A percentile compares a stretch with the other conserved stretches of the same genome.
Conservation (phyloP, 2,888 invertebrate genomes). For the Sympetrum striolatum region DNA sequence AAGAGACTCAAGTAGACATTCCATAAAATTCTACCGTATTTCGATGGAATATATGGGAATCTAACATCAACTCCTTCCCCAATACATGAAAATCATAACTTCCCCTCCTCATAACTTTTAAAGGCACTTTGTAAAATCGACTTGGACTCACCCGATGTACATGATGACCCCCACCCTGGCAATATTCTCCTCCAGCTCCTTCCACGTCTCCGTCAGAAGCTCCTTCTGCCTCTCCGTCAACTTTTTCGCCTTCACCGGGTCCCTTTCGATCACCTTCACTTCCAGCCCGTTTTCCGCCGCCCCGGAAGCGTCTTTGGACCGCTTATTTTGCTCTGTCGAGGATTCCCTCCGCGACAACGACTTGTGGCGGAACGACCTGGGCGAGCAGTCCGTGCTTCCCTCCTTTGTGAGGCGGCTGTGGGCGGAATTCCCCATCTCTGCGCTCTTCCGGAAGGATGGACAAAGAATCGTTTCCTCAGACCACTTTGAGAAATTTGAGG, state of each 20-base stretch:
- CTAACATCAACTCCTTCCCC: no score
- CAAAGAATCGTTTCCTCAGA: not conserved
- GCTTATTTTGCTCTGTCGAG: not conserved
- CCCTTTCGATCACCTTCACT: constrained; percentile 39
- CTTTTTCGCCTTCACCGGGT: constrained; percentile 49
- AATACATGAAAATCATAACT: no score
- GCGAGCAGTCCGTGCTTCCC: not conserved
- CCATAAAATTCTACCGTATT: no score
- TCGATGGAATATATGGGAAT: no score
- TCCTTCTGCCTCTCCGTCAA: constrained; percentile 56
- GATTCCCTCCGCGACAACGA: not conserved
- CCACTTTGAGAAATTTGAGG: not conserved
- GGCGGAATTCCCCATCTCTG: constrained; percentile 3
- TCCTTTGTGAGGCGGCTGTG: not conserved
- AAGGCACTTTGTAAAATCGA: no score
- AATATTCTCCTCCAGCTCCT: constrained; percentile 58
- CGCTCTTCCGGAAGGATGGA: not conserved
- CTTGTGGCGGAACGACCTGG: constrained; percentile 12
- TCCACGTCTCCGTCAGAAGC: constrained; percentile 57
- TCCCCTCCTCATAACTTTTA: no score
- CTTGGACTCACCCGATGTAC: constrained; percentile 57
- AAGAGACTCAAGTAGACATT: no score
- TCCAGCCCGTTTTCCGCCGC: constrained; percentile 46
- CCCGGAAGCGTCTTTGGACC: not conserved
- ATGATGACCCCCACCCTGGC: constrained; percentile 60